These are phyloP conservation scores for Spodoptera litura DNA, from an alignment of 1,140 invertebrate genomes.

Conservation along the genomic window DNA sequence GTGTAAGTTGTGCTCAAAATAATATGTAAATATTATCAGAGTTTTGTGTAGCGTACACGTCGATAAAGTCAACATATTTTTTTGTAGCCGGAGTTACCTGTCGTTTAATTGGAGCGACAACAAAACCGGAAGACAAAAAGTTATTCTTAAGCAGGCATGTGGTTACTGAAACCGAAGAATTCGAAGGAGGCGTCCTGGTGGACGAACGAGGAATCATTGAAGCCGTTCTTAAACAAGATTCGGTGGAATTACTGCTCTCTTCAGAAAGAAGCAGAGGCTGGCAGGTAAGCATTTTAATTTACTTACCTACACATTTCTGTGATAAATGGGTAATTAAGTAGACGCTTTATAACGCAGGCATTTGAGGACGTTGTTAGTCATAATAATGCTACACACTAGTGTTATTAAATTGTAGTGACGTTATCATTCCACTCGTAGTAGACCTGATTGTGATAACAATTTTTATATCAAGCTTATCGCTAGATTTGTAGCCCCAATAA, in stretches of 20 bases:
- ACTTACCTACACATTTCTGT: background rate
- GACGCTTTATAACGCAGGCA: no score
- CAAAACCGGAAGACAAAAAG: slow-evolving; percentile 54
- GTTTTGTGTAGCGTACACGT: background rate
- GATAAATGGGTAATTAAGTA: background rate
- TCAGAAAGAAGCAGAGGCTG: slow-evolving; percentile 52
- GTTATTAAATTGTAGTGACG: no score
- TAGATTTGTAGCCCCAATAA: no score
- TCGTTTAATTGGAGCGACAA: slow-evolving; percentile 52
- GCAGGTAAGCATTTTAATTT: slow-evolving; percentile 57
- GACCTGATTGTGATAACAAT: no score
- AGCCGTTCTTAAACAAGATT: slow-evolving; percentile 71
- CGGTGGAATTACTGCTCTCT: slow-evolving; percentile 62
- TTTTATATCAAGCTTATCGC: no score
- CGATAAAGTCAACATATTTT: background rate
- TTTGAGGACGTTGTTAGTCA: no score
- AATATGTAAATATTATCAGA: slow-evolving; percentile 1
- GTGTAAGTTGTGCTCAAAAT: slow-evolving; percentile 30
- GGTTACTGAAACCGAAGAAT: slow-evolving; percentile 72
- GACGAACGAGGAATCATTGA: slow-evolving; percentile 74
- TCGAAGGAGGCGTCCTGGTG: slow-evolving; percentile 77
- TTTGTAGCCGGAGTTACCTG: slow-evolving; percentile 52
- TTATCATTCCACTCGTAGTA: no score
- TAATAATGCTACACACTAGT: no score
- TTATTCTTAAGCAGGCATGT: slow-evolving; percentile 74